Evolutionary conservation across 2,797 vertebrate genomes (phyloP).

Genomic region (Siniperca undulata): DNA sequence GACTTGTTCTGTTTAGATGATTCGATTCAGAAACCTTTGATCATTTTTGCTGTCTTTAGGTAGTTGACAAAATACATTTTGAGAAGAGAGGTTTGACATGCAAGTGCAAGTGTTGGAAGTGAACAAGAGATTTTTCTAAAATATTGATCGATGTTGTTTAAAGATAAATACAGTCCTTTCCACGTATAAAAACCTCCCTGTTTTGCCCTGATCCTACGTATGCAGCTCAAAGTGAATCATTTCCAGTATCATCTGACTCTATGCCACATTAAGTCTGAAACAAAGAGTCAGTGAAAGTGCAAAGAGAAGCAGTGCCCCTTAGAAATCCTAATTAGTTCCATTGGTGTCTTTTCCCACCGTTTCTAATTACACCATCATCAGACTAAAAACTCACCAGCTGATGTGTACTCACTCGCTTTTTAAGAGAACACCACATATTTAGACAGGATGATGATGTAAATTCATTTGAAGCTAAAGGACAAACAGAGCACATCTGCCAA

Average conservation of each 20-base stretch:
- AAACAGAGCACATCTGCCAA: too few species aligned
- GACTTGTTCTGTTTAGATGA: not conserved
- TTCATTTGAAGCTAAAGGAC: not conserved
- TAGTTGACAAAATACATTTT: not conserved
- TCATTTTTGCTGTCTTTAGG: not conserved
- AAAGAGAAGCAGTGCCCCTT: constrained; percentile 57
- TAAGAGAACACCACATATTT: not conserved
- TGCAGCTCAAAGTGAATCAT: constrained; percentile 20
- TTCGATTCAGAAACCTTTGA: too few species aligned
- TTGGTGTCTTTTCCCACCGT: constrained; percentile 58
- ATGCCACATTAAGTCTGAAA: constrained; percentile 68
- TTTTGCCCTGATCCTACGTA: constrained; percentile 1
- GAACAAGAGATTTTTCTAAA: too few species aligned
- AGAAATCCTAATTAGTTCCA: constrained; percentile 59
- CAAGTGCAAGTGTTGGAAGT: too few species aligned
- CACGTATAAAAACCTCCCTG: not conserved
- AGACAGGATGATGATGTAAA: not conserved
- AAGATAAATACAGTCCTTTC: constrained; percentile 1
- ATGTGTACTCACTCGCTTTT: not conserved
- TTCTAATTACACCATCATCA: constrained; percentile 61
- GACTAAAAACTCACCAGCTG: constrained; percentile 42
- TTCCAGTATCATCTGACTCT: constrained; percentile 78
- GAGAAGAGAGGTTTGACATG: not conserved
- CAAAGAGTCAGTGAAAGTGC: constrained; percentile 70
- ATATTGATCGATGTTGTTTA: not conserved